Percentiles rank a stretch among this genome's conserved stretches.
These are phyloP conservation scores for Proterorhinus semilunaris DNA, from an alignment of 2,113 vertebrate species.

Conservation along the genomic window DNA sequence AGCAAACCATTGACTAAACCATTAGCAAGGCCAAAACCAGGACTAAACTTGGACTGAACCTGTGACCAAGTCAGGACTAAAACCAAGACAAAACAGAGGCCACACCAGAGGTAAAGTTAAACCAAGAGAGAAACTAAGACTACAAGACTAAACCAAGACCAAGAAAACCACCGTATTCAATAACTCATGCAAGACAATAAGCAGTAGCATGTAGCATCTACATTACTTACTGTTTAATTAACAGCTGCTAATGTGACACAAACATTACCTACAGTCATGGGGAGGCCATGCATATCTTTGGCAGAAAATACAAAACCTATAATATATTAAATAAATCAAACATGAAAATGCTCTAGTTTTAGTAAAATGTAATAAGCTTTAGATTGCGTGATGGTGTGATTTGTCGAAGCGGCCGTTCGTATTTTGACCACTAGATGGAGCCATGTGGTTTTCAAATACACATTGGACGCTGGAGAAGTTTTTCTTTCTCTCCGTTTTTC, in stretches of 20 bases:
- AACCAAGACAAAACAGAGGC: too few relatives aligned
- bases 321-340: neutral
- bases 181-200: neutral
- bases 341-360: neutral
- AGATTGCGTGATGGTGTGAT: too few relatives aligned
- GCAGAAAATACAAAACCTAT: neutral
- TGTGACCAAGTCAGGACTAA: too few relatives aligned
- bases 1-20: too few relatives aligned
- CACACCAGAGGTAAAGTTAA: too few relatives aligned
- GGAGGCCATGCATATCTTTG: neutral
- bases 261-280: too few relatives aligned
- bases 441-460: neutral
- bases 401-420: neutral
- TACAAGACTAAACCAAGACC: neutral
- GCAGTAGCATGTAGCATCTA: neutral
- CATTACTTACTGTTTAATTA: neutral
- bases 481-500: too few relatives aligned
- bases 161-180: neutral
- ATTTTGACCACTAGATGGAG: conserved; percentile 34
- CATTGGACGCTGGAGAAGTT: neutral
- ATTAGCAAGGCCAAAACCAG: too few relatives aligned
- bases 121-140: neutral
- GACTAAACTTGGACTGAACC: too few relatives aligned
- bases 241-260: neutral
- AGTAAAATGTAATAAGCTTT: neutral